Evolutionary conservation across 2,797 vertebrate genomes (phyloP).

Genomic region (Cynodonichthys magdalenae): DNA sequence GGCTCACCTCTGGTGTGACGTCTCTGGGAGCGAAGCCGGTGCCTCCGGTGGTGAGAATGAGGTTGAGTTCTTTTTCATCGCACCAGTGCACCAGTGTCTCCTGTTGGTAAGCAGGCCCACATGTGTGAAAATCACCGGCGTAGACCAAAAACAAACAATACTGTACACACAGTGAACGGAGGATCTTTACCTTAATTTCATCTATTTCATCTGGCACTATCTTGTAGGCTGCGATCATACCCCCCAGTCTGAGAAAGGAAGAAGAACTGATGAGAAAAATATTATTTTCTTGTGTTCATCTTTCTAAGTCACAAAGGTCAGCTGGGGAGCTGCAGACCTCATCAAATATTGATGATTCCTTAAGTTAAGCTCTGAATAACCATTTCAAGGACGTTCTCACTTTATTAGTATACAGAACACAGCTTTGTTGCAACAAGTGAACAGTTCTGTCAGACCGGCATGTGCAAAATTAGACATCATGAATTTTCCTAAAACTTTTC

Average conservation of each 20-base stretch:
- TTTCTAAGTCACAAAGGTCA: slow-evolving; percentile 3
- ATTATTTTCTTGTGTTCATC: background rate
- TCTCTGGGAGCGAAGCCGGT: slow-evolving; percentile 97
- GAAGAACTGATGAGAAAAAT: slow-evolving; percentile 15
- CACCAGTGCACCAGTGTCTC: slow-evolving; percentile 99
- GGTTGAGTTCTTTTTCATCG: slow-evolving; percentile 98
- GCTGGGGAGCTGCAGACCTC: background rate
- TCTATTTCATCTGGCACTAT: slow-evolving; percentile 98
- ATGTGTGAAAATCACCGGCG: background rate
- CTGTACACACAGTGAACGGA: background rate
- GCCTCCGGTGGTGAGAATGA: slow-evolving; percentile 98
- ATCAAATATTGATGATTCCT: too few species aligned
- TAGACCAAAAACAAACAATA: background rate
- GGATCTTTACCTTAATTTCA: slow-evolving; percentile 92
- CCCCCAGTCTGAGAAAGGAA: slow-evolving; percentile 89
- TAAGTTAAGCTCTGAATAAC: slow-evolving; percentile 3
- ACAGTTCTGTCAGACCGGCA: too few species aligned
- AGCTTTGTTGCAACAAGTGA: too few species aligned
- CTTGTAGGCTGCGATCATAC: slow-evolving; percentile 97
- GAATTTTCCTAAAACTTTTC: too few species aligned
- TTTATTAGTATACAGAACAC: background rate
- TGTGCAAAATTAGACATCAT: too few species aligned
- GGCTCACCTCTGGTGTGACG: slow-evolving; percentile 95
- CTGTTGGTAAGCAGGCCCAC: slow-evolving; percentile 68
- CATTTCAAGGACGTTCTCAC: too few species aligned